These are phyloP conservation scores for Epinotia nisella DNA, from an alignment of 2,888 invertebrate genomes.

Conservation along the genomic window DNA sequence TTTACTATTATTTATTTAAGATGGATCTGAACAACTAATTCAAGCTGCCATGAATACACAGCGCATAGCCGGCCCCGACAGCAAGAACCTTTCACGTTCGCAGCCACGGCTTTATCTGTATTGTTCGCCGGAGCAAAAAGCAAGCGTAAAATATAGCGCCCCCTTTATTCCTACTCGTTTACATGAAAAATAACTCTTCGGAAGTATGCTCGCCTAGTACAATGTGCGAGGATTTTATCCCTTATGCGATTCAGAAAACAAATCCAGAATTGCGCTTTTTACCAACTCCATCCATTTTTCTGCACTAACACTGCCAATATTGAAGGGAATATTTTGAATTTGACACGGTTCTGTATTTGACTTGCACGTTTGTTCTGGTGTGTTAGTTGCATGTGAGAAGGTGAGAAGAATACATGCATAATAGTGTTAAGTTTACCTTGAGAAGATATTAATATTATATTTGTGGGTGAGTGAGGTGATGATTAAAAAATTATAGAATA, in stretches of 20 bases:
- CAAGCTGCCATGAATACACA: slow-evolving; percentile 15
- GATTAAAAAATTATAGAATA: too few species aligned
- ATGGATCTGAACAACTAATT: slow-evolving; percentile 15
- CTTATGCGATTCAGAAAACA: slow-evolving; percentile 3
- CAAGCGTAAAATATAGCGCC: slow-evolving; percentile 38
- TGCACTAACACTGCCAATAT: not conserved
- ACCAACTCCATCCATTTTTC: not conserved
- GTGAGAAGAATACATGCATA: too few species aligned
- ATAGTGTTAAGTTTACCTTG: not conserved
- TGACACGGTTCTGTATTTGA: not conserved
- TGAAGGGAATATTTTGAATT: not conserved
- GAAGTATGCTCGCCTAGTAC: slow-evolving; percentile 42
- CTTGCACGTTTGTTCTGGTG: not conserved
- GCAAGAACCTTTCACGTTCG: slow-evolving; percentile 38
- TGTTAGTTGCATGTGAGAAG: not conserved
- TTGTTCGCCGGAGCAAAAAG: slow-evolving; percentile 38
- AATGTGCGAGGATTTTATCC: slow-evolving; percentile 1
- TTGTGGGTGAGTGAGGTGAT: too few species aligned
- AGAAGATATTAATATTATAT: too few species aligned
- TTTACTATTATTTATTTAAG: not conserved
- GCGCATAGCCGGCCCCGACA: not conserved
- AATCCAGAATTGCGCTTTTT: slow-evolving; percentile 17
- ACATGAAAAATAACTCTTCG: slow-evolving; percentile 44
- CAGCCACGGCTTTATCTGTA: slow-evolving; percentile 32
- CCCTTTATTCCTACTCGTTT: slow-evolving; percentile 41